phyloP scores from a whole-genome alignment of 1,140 invertebrate genomes.

The Drosophila prosaltans region DNA sequence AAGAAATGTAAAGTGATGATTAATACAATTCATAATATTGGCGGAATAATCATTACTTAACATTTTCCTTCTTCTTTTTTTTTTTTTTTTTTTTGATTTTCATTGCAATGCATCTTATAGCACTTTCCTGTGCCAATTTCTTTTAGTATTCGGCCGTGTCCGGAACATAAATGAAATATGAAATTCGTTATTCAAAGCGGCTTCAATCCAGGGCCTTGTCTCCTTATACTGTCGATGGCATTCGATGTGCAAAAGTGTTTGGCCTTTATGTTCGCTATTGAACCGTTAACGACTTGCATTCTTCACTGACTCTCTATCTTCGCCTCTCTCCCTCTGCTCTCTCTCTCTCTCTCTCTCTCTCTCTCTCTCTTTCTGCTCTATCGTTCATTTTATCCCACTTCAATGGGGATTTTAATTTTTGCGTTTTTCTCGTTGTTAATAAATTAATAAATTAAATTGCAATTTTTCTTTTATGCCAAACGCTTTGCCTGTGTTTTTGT shows the following conservation, averaged over 20 bases:
- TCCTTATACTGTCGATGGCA: slow-evolving; percentile 23
- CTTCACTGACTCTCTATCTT: slow-evolving; percentile 18
- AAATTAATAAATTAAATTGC: slow-evolving; percentile 71
- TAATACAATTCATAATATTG: too few species aligned
- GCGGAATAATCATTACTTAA: too few species aligned
- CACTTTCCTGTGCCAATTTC: neutral
- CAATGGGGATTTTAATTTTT: slow-evolving; percentile 54
- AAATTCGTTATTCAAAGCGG: slow-evolving; percentile 39
- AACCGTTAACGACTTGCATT: slow-evolving; percentile 61
- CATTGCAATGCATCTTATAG: slow-evolving; percentile 11
- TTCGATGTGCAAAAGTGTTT: slow-evolving; percentile 31
- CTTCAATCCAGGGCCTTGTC: slow-evolving; percentile 1
- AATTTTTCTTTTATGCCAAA: slow-evolving; percentile 58
- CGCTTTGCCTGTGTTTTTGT: slow-evolving; percentile 37
- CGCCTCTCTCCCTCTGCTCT: neutral
- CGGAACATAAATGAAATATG: slow-evolving; percentile 64
- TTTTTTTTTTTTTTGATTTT: neutral
- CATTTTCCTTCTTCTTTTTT: too few species aligned
- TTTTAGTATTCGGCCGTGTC: neutral
- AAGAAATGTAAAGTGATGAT: too few species aligned
- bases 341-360: neutral
- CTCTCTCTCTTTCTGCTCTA: neutral
- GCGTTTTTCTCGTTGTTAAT: slow-evolving; percentile 55
- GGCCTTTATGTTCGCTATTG: slow-evolving; percentile 43
- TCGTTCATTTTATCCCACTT: neutral